A percentile compares a stretch with the other conserved stretches of the same genome.
phyloP scores from a whole-genome alignment of 2,888 invertebrate species.

The Azorinus chamasolen region DNA sequence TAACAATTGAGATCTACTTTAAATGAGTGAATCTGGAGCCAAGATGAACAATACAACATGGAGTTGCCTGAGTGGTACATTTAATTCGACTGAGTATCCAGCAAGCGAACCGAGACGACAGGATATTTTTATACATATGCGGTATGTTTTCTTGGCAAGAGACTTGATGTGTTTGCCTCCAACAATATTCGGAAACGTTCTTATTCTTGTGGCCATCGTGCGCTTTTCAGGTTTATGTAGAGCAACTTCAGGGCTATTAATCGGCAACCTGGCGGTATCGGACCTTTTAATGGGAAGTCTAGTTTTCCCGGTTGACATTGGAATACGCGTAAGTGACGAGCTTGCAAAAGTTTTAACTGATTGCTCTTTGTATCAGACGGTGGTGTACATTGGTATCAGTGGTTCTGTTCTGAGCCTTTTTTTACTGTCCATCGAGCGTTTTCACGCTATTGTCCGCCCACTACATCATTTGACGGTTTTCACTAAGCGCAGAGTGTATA shows the following conservation, averaged over 20 bases:
- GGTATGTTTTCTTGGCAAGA: too few species aligned
- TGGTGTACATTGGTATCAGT: slow-evolving; percentile 6
- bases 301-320: slow-evolving; percentile 19
- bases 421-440: slow-evolving; percentile 29
- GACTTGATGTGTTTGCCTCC: slow-evolving; percentile 5
- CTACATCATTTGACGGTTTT: slow-evolving; percentile 12
- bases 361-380: slow-evolving; percentile 10
- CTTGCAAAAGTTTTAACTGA: too few species aligned
- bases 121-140: too few species aligned
- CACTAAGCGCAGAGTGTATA: slow-evolving; percentile 20
- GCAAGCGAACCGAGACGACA: too few species aligned
- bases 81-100: too few species aligned
- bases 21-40: too few species aligned
- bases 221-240: slow-evolving; percentile 3
- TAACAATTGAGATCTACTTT: too few species aligned
- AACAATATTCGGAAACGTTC: slow-evolving; percentile 21
- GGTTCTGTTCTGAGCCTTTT: slow-evolving; percentile 32
- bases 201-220: slow-evolving; percentile 20
- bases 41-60: too few species aligned
- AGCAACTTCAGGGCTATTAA: slow-evolving; percentile 7
- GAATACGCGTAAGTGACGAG: too few species aligned
- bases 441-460: slow-evolving; percentile 24
- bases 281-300: slow-evolving; percentile 25
- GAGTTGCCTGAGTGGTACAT: too few species aligned
- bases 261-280: slow-evolving; percentile 19